Conservation (phyloP, 2,113 vertebrate species). For the Ursus arctos region DNA sequence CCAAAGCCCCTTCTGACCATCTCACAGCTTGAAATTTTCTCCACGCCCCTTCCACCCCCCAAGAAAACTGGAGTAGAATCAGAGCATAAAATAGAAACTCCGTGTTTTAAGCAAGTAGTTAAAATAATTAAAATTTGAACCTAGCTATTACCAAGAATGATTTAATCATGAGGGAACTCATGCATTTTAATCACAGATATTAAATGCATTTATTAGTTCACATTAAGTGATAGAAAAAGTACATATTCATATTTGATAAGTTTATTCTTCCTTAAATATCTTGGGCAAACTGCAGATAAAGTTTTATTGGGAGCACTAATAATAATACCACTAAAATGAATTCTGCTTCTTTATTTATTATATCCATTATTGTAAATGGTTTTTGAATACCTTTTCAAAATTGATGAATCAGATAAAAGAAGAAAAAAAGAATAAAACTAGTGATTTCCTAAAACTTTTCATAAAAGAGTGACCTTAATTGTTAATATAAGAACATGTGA, state of each 20-base stretch:
- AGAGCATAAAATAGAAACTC: conserved; percentile 62
- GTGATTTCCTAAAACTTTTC: background rate
- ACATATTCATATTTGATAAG: background rate
- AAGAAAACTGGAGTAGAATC: background rate
- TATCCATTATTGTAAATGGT: background rate
- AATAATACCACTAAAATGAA: conserved; percentile 6
- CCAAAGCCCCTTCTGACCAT: conserved; percentile 80
- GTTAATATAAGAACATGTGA: background rate
- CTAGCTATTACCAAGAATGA: conserved; percentile 62
- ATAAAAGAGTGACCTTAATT: background rate
- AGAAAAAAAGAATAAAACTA: background rate
- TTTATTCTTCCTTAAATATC: conserved; percentile 62
- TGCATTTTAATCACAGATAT: conserved; percentile 70
- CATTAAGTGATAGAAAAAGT: conserved; percentile 70
- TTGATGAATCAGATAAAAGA: background rate
- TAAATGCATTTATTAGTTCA: conserved; percentile 67
- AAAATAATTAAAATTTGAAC: conserved; percentile 76
- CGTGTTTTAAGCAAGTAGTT: conserved; percentile 66
- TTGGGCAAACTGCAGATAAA: conserved; percentile 18
- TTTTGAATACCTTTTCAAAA: conserved; percentile 45
- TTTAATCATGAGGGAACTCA: conserved; percentile 61
- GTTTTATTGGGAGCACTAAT: conserved; percentile 57
- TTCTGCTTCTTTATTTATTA: conserved; percentile 42
- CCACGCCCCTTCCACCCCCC: too few species aligned
- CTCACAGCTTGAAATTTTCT: rapidly evolving